Conservation (phyloP, 2,797 vertebrate species). For the Peromyscus eremicus region DNA sequence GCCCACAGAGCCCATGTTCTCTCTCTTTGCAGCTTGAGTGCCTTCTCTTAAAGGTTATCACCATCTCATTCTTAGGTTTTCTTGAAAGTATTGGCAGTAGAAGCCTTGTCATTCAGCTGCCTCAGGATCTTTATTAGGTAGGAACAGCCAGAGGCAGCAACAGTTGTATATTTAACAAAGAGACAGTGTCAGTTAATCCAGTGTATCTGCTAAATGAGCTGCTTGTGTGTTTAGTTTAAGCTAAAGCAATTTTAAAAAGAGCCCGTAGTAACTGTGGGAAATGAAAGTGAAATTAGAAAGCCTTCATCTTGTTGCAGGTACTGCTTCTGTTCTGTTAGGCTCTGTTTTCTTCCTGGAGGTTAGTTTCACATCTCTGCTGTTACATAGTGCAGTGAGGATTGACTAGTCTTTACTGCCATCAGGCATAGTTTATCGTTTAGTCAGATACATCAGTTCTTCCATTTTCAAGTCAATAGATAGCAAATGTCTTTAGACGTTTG, state of each 20-base stretch:
- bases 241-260: constrained; percentile 57
- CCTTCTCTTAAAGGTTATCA: background rate
- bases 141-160: background rate
- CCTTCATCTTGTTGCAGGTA: background rate
- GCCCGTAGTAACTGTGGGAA: constrained; percentile 10
- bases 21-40: background rate
- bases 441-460: background rate
- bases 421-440: background rate
- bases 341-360: constrained; percentile 41
- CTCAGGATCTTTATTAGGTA: background rate
- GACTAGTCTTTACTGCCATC: constrained; percentile 13
- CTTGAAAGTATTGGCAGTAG: background rate
- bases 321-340: constrained; percentile 19
- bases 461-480: constrained; percentile 55
- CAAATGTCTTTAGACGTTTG: constrained; percentile 37
- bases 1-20: background rate
- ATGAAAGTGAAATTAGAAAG: constrained; percentile 60
- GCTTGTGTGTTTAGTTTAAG: constrained; percentile 59
- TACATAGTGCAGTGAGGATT: background rate
- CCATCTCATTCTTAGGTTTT: background rate
- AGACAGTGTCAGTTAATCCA: constrained; percentile 16
- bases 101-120: background rate
- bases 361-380: constrained; percentile 3
- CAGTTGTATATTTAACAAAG: background rate
- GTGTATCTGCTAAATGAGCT: constrained; percentile 35